A percentile compares a stretch with the other conserved stretches of the same genome.
Conservation (phyloP, 2,113 vertebrate genomes). For the Ardeotis arabs region DNA sequence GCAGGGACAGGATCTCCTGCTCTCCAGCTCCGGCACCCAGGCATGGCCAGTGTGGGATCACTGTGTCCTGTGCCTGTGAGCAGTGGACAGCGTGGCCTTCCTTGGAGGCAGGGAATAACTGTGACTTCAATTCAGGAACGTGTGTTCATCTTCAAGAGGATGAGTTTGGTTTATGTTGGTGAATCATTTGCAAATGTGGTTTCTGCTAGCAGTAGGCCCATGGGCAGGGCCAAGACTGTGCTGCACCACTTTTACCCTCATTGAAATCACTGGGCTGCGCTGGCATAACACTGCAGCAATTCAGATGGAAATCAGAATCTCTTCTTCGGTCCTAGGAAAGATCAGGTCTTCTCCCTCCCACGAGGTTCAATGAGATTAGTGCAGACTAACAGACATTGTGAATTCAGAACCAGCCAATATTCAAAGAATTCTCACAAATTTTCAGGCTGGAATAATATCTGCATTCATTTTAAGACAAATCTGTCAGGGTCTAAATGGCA, state of each 20-base stretch:
- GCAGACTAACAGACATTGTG: neutral
- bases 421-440: neutral
- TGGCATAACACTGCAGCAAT: neutral
- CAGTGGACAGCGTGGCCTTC: neutral
- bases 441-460: neutral
- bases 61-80: neutral
- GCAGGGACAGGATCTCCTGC: neutral
- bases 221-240: neutral
- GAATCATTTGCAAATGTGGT: neutral
- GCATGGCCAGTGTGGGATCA: rapidly evolving
- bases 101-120: neutral
- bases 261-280: neutral
- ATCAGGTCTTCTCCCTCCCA: neutral
- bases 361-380: neutral
- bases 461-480: slow-evolving; percentile 1
- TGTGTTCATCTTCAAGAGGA: neutral
- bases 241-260: neutral
- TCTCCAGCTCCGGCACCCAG: neutral
- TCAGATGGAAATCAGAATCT: neutral
- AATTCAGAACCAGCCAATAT: neutral
- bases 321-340: neutral
- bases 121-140: neutral
- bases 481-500: neutral
- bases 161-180: neutral
- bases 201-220: neutral